phyloP scores from a whole-genome alignment of 2,797 vertebrate species.

The Eidolon dupreanum region DNA sequence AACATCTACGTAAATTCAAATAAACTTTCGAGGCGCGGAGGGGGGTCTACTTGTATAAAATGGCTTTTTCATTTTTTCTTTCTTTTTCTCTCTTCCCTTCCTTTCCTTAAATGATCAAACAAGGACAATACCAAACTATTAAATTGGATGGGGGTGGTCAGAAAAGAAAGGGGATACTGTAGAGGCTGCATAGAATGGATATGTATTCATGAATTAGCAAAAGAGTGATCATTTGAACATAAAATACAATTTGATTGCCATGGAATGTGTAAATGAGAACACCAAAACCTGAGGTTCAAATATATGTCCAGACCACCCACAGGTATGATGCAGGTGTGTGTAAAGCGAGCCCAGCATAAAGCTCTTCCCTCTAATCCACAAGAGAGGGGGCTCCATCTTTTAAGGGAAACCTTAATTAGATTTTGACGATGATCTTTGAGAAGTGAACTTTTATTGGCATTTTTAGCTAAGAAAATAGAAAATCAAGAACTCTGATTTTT shows the following conservation, averaged over 20 bases:
- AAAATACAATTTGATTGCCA: slow-evolving; percentile 81
- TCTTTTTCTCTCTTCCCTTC: slow-evolving; percentile 40
- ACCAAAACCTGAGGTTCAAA: slow-evolving; percentile 74
- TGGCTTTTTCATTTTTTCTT: slow-evolving; percentile 9
- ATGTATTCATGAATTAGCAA: slow-evolving; percentile 41
- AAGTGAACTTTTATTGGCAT: slow-evolving; percentile 63
- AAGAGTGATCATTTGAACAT: slow-evolving; percentile 69
- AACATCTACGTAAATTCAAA: slow-evolving; percentile 77
- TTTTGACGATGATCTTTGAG: slow-evolving; percentile 70
- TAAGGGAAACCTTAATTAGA: slow-evolving; percentile 56
- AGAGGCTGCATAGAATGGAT: slow-evolving; percentile 74
- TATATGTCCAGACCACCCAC: slow-evolving; percentile 81
- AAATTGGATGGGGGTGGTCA: slow-evolving; percentile 56
- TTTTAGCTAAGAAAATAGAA: slow-evolving; percentile 58
- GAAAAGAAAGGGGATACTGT: slow-evolving; percentile 70
- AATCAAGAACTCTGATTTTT: slow-evolving; percentile 39
- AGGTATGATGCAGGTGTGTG: slow-evolving; percentile 85
- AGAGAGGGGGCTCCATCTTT: slow-evolving; percentile 69
- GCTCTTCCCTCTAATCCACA: slow-evolving; percentile 79
- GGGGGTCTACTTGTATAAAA: slow-evolving; percentile 68
- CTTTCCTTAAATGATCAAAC: slow-evolving; percentile 69
- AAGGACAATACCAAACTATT: slow-evolving; percentile 69
- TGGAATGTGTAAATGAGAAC: slow-evolving; percentile 81
- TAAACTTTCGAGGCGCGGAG: slow-evolving; percentile 59
- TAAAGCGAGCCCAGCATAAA: slow-evolving; percentile 81